These are phyloP conservation scores for Procambarus virginalis DNA, from an alignment of 1,140 invertebrate species.

Conservation along the genomic window DNA sequence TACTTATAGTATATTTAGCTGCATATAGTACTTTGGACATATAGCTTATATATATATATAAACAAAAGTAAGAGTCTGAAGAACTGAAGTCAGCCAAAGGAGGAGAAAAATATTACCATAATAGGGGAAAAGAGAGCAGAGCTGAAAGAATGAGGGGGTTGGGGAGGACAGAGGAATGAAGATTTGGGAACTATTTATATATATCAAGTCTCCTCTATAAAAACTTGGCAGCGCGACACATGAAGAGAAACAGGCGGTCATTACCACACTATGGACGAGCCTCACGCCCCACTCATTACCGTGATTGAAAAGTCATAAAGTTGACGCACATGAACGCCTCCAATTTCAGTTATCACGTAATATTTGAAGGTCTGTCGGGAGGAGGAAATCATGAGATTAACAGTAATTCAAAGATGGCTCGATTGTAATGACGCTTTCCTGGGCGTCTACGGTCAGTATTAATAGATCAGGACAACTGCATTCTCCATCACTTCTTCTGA, in stretches of 20 bases:
- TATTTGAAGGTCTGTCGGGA: conserved; percentile 33
- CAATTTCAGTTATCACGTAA: conserved; percentile 58
- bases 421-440: not conserved
- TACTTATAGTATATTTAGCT: too few relatives aligned
- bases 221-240: not conserved
- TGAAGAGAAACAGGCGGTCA: conserved; percentile 42
- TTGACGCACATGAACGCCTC: conserved; percentile 41
- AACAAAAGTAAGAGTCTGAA: too few relatives aligned
- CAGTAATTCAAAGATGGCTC: conserved; percentile 11
- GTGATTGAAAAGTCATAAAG: conserved; percentile 53
- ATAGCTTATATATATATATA: too few relatives aligned
- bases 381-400: conserved; percentile 44
- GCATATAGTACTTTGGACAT: too few relatives aligned
- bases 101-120: not conserved
- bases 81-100: not conserved
- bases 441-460: not conserved
- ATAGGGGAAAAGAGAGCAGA: not conserved
- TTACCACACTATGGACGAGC: conserved; percentile 36
- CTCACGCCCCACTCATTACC: conserved; percentile 16
- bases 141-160: not conserved
- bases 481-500: conserved; percentile 8
- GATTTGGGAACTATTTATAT: not conserved
- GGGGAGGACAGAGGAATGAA: not conserved
- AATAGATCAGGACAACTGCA: not conserved
- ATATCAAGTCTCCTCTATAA: not conserved